These are phyloP conservation scores for Polymixis lichenea DNA, from an alignment of 2,888 invertebrate species.

Conservation along the genomic window DNA sequence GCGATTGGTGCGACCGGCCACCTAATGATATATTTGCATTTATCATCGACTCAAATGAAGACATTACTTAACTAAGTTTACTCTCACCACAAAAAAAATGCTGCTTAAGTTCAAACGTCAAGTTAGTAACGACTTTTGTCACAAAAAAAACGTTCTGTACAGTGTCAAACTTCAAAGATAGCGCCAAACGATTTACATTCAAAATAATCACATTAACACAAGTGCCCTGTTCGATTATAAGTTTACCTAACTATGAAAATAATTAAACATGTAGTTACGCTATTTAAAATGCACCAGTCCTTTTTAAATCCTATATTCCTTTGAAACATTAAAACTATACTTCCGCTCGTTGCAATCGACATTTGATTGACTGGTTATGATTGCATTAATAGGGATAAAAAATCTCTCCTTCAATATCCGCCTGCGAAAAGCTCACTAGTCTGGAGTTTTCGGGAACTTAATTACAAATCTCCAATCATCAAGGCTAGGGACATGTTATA, in stretches of 20 bases:
- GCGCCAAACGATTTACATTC: not conserved
- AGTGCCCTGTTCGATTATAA: slow-evolving; percentile 3
- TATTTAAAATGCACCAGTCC: slow-evolving; percentile 16
- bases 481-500: slow-evolving; percentile 33
- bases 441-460: slow-evolving; percentile 58
- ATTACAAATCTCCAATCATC: slow-evolving; percentile 54
- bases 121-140: not conserved
- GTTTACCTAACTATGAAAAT: slow-evolving; percentile 5
- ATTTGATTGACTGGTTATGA: slow-evolving; percentile 64
- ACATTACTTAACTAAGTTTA: too few relatives aligned
- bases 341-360: slow-evolving; percentile 58
- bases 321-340: slow-evolving; percentile 46
- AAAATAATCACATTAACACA: not conserved
- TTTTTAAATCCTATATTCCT: slow-evolving; percentile 23
- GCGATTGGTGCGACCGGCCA: not conserved
- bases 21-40: not conserved
- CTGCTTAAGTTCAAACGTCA: not conserved
- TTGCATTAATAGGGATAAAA: slow-evolving; percentile 61
- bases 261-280: not conserved
- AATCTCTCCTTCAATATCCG: slow-evolving; percentile 60
- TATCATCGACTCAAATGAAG: not conserved
- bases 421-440: slow-evolving; percentile 41
- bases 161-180: slow-evolving; percentile 8
- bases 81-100: not conserved
- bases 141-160: not conserved